A percentile compares a stretch with the other conserved stretches of the same genome.
phyloP scores from a whole-genome alignment of 2,113 vertebrate genomes.

The Gymnocephalus cernua region DNA sequence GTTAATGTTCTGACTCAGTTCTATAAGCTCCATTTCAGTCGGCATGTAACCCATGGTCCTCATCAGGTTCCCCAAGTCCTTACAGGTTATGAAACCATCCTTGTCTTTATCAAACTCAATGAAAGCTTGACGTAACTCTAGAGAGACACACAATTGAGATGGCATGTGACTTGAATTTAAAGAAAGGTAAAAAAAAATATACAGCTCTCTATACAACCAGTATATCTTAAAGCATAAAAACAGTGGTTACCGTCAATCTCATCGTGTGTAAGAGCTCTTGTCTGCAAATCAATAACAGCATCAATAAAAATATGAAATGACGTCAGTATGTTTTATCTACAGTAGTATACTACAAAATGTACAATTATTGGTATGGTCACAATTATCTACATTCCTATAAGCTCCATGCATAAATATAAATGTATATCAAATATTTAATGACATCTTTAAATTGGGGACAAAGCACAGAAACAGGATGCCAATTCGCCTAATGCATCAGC shows the following conservation, averaged over 20 bases:
- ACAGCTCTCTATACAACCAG: neutral
- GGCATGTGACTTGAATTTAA: neutral
- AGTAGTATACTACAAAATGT: neutral
- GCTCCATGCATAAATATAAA: neutral
- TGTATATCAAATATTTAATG: neutral
- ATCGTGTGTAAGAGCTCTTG: slow-evolving; percentile 72
- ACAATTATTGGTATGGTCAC: neutral
- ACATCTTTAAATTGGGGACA: neutral
- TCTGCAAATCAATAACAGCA: slow-evolving; percentile 67
- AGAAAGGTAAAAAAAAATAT: neutral
- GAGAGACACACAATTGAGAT: neutral
- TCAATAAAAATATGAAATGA: neutral
- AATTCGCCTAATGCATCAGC: neutral
- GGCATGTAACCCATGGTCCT: slow-evolving; percentile 99
- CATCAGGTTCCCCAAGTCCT: slow-evolving; percentile 97
- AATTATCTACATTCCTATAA: neutral
- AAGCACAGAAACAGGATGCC: neutral
- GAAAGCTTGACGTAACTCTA: slow-evolving; percentile 95
- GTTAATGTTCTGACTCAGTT: slow-evolving; percentile 97
- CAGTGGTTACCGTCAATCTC: slow-evolving; percentile 80
- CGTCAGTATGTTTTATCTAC: neutral
- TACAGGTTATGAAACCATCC: slow-evolving; percentile 95
- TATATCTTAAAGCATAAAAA: neutral
- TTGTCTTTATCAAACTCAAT: slow-evolving; percentile 96
- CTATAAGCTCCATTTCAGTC: slow-evolving; percentile 98